Base-by-base conservation (phyloP, 2,888 invertebrate genomes). In the Dynastes hyllus region DNA sequence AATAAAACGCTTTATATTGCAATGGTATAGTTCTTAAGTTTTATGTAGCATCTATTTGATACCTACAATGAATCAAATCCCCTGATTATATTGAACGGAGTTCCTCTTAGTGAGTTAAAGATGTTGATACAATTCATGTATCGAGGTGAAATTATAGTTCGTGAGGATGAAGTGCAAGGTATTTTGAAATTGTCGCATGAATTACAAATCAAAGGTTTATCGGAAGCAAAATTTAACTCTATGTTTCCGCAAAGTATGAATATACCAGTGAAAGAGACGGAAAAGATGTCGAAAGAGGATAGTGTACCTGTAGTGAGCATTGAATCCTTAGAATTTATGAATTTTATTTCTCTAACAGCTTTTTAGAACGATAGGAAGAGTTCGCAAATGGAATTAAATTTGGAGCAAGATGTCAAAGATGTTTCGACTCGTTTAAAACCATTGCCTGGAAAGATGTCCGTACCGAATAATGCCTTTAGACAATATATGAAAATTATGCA, bases 391-490 rank as follows among this genome's bases (percentile, higher is more conserved):
- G 55, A 58, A 53, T 16, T 16, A 2, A 53, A 53, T n/a, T 53
- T 53, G 53, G 29, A 32, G 5, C 32, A 66, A 77, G n/a, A 67
- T 53, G 32, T 13, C 13, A 66, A 76, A 76, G 32, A 45, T n/a
- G 1, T 45, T 11, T 32, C 58, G 40, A 29, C 61, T 73, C 13
- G 27, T 40, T 67, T n/a, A 9, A 9, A 55, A n/a, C 8, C 40
- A 51, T 2, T 32, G 29, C 50, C 58, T 29, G 50, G 16, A 22
- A 66, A 50, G 88, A 88, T 84, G 88, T 89, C 76, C 88, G 88
- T 9, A 86, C 90, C 91, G 6, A 89, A 89, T 1, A 91, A 90
- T 84, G 90, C 91, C 2, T 91, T 91, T 83, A 91, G 91, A 90
- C 88, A 91, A 75, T 91, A 91, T 84, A 90, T 90, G 1, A 90